These are phyloP conservation scores for Phytoseiulus persimilis DNA, from an alignment of 2,888 invertebrate genomes.

Conservation along the genomic window DNA sequence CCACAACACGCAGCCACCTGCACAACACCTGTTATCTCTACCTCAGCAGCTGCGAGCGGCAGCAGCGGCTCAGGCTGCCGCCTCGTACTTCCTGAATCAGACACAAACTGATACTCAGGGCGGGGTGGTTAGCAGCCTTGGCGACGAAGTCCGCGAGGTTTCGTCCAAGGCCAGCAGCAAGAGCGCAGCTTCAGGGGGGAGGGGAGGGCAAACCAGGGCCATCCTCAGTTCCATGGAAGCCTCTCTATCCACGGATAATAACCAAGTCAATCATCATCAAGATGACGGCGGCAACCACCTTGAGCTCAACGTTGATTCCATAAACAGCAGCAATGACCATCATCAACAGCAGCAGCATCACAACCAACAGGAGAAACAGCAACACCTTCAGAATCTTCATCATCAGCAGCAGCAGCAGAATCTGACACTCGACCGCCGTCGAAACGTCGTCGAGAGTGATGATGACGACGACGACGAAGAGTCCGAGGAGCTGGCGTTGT, in stretches of 20 bases:
- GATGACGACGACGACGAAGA: background rate
- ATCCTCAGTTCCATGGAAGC: conserved; percentile 38
- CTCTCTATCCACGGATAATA: conserved; percentile 39
- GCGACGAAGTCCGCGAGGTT: background rate
- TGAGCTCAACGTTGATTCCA: background rate
- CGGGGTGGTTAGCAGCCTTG: background rate
- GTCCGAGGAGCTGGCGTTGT: background rate
- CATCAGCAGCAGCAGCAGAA: background rate
- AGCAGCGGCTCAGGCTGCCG: conserved; percentile 9
- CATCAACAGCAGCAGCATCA: background rate
- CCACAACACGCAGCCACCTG: conserved; percentile 30
- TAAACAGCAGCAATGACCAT: background rate
- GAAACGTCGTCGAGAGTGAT: background rate
- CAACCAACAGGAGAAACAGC: background rate
- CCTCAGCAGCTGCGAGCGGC: conserved; percentile 36
- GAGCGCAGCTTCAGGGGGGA: conserved; percentile 20
- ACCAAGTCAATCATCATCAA: conserved; percentile 11
- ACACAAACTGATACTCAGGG: background rate
- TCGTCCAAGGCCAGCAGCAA: background rate
- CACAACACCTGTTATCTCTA: conserved; percentile 34
- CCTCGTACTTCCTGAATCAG: conserved; percentile 10
- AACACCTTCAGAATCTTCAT: background rate
- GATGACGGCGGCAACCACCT: background rate
- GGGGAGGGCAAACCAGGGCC: conserved; percentile 37
- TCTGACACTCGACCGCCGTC: background rate